Conservation (phyloP, 2,888 invertebrate species). For the Halictus quadricinctus region DNA sequence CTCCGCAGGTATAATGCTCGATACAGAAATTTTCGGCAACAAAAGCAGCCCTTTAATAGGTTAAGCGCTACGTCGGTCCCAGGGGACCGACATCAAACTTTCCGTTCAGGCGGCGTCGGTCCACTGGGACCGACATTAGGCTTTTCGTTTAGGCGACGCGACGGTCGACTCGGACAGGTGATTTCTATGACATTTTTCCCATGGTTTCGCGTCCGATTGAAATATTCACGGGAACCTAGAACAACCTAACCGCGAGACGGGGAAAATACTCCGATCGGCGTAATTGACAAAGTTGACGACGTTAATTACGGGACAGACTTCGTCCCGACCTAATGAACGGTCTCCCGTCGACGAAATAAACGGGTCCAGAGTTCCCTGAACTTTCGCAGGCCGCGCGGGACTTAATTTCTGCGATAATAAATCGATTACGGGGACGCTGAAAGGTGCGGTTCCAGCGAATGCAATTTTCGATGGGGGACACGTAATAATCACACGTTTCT, state of each 20-base stretch:
- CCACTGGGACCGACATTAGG: too few relatives aligned
- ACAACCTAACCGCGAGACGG: background rate
- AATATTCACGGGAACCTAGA: background rate
- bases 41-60: background rate
- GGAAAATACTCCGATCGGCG: constrained; percentile 1
- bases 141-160: too few relatives aligned
- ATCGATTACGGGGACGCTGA: constrained; percentile 62
- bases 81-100: too few relatives aligned
- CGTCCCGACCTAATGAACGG: constrained; percentile 11
- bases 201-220: background rate
- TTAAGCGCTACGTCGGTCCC: too few relatives aligned
- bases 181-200: too few relatives aligned
- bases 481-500: background rate
- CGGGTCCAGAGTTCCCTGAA: constrained; percentile 12
- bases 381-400: constrained; percentile 20
- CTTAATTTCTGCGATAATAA: constrained; percentile 60
- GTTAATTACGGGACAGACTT: constrained; percentile 12
- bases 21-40: background rate
- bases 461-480: background rate
- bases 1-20: too few relatives aligned
- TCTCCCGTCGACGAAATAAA: constrained; percentile 8
- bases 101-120: too few relatives aligned
- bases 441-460: constrained; percentile 10
- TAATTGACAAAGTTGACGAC: constrained; percentile 7
- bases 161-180: too few relatives aligned